These are phyloP conservation scores for Platysternon megacephalum DNA, from an alignment of 2,113 vertebrate genomes.

Conservation along the genomic window DNA sequence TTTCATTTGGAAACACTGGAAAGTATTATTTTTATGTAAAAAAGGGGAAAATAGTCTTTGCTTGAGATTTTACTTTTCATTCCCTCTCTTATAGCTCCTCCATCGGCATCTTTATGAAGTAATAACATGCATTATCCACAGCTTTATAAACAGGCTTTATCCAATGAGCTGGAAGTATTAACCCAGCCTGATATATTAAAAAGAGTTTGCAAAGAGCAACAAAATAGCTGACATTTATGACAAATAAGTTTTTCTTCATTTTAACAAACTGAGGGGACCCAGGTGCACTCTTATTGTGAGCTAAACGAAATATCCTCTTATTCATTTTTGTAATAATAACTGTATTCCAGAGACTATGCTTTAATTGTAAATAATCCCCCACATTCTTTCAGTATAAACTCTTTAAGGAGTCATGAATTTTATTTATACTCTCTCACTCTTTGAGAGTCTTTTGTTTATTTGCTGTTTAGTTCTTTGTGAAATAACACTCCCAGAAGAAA, in stretches of 20 bases:
- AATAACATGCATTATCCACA: not conserved
- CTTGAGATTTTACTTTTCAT: not conserved
- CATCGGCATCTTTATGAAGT: not conserved
- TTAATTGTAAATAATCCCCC: slow-evolving; percentile 88
- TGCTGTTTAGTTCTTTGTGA: slow-evolving; percentile 89
- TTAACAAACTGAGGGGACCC: slow-evolving; percentile 63
- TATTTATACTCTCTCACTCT: slow-evolving; percentile 89
- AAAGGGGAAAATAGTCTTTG: not conserved
- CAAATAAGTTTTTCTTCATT: slow-evolving; percentile 60
- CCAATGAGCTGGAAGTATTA: not conserved
- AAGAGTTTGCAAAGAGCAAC: slow-evolving; percentile 8
- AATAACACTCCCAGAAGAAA: slow-evolving; percentile 89
- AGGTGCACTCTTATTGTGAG: slow-evolving; percentile 77
- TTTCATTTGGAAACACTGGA: not conserved
- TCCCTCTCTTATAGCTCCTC: not conserved
- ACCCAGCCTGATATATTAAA: not conserved
- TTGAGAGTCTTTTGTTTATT: slow-evolving; percentile 91
- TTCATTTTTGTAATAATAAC: slow-evolving; percentile 80
- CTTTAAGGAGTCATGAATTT: slow-evolving; percentile 91
- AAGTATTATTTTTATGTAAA: not conserved
- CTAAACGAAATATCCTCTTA: slow-evolving; percentile 71
- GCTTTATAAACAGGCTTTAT: slow-evolving; percentile 43
- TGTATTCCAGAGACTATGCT: slow-evolving; percentile 79
- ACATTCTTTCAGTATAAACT: slow-evolving; percentile 88
- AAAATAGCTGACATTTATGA: slow-evolving; percentile 34